Conservation (phyloP, 1,140 invertebrate species). For the Holcopasites calliopsidis region DNA sequence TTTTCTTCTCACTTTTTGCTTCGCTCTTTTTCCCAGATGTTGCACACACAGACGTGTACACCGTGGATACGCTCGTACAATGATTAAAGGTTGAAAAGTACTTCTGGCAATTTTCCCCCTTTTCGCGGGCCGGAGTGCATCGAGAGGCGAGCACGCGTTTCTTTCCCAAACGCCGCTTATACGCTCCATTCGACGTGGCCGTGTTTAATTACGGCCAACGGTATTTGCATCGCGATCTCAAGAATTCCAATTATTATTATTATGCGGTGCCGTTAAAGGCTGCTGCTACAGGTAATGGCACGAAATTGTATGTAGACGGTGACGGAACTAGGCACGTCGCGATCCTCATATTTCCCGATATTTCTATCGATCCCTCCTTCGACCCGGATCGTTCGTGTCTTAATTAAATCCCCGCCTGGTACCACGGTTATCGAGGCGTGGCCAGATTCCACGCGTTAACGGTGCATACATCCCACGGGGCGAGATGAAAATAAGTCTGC, state of each 20-base stretch:
- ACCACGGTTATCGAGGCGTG: conserved; percentile 20
- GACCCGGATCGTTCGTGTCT: conserved; percentile 59
- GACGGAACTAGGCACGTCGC: conserved; percentile 38
- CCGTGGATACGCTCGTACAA: background rate
- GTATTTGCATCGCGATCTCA: conserved; percentile 53
- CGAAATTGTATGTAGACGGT: conserved; percentile 32
- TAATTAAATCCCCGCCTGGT: conserved; percentile 61
- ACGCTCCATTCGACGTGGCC: background rate
- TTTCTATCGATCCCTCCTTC: conserved; percentile 54
- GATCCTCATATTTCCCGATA: conserved; percentile 61
- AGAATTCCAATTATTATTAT: conserved; percentile 61
- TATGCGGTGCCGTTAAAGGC: conserved; percentile 46
- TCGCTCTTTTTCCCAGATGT: background rate
- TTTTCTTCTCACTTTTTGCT: background rate
- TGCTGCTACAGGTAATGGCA: conserved; percentile 30
- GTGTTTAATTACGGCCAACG: conserved; percentile 49
- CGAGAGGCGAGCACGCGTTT: conserved; percentile 10
- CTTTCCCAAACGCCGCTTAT: conserved; percentile 5
- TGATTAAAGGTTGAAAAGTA: conserved; percentile 14
- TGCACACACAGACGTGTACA: background rate
- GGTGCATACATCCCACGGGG: background rate
- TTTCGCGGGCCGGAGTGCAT: background rate
- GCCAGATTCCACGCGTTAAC: conserved; percentile 46
- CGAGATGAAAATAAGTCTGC: background rate
- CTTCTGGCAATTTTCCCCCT: background rate